Conservation (phyloP, 2,888 invertebrate species). For the Oscheius sp. region DNA sequence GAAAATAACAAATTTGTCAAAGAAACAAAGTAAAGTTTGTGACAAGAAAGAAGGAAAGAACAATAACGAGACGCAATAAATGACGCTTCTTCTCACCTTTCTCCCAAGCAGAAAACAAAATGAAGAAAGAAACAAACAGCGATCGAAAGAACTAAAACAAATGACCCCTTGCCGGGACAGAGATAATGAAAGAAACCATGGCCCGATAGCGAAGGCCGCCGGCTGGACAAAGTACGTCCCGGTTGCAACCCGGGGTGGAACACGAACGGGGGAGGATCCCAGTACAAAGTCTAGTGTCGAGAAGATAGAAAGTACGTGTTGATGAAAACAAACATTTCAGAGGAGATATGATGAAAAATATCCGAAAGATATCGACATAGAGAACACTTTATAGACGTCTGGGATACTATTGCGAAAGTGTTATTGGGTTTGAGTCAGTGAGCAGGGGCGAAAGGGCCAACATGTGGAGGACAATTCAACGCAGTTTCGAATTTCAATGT, state of each 20-base stretch:
- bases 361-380: not conserved
- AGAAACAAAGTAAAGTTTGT: not conserved
- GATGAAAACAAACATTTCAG: not conserved
- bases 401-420: conserved; percentile 1
- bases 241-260: not conserved
- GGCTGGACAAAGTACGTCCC: conserved; percentile 31
- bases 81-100: not conserved
- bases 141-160: not conserved
- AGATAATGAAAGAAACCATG: not conserved
- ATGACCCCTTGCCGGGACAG: conserved; percentile 4
- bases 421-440: conserved; percentile 24
- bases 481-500: not conserved
- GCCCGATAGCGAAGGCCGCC: conserved; percentile 32
- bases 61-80: not conserved
- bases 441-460: not conserved
- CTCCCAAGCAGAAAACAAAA: not conserved
- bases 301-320: not conserved
- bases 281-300: not conserved
- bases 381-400: too few species aligned
- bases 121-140: conserved; percentile 5
- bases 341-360: not conserved
- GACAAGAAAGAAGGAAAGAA: not conserved
- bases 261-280: not conserved
- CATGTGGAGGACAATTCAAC: not conserved
- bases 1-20: not conserved